phyloP scores from a whole-genome alignment of 1,140 invertebrate genomes.

The Drosophila seguyi region DNA sequence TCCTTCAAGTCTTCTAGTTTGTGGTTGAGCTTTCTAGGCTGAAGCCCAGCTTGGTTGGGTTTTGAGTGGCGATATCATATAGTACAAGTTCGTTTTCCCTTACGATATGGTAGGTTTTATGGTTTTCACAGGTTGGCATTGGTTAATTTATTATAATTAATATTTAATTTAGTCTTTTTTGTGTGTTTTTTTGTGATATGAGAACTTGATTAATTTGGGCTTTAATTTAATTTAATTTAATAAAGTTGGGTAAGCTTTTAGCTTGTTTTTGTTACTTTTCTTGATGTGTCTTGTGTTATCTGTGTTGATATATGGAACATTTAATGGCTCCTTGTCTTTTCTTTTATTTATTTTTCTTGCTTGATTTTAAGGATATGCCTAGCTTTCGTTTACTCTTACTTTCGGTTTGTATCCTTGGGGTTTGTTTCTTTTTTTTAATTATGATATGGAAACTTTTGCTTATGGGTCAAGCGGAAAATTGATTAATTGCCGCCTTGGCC shows the following conservation, averaged over 20 bases:
- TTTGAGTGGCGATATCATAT: slow-evolving; percentile 9
- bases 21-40: slow-evolving; percentile 37
- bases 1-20: slow-evolving; percentile 23
- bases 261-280: neutral
- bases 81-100: neutral
- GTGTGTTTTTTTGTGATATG: slow-evolving; percentile 17
- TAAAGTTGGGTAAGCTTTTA: neutral
- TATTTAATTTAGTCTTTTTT: slow-evolving; percentile 7
- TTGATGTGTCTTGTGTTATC: slow-evolving; percentile 13
- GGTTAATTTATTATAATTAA: neutral
- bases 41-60: slow-evolving; percentile 12
- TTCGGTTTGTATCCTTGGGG: slow-evolving; percentile 16
- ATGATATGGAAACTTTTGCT: slow-evolving; percentile 61
- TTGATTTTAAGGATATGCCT: slow-evolving; percentile 14
- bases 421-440: slow-evolving; percentile 45
- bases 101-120: slow-evolving; percentile 9
- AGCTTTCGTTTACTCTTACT: slow-evolving; percentile 22
- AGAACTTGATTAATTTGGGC: neutral
- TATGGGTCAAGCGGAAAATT: slow-evolving; percentile 80
- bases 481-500: slow-evolving; percentile 71
- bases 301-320: slow-evolving; percentile 12
- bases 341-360: neutral
- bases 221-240: neutral
- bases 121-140: slow-evolving; percentile 11
- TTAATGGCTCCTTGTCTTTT: neutral